phyloP scores from a whole-genome alignment of 2,888 invertebrate genomes.

The Hemaris fuciformis region DNA sequence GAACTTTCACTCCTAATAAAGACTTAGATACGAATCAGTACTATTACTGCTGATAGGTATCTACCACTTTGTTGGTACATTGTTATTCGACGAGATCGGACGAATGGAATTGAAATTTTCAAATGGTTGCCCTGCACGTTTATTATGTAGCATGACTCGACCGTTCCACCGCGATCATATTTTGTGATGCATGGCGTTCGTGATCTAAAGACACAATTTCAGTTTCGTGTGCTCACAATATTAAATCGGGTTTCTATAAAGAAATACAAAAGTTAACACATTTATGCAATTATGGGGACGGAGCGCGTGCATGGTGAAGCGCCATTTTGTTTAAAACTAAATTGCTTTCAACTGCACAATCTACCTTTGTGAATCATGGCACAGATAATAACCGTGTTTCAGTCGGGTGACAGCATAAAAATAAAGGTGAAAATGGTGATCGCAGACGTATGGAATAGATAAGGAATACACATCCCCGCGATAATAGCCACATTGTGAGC shows the following conservation, averaged over 20 bases:
- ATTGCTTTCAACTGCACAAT: conserved; percentile 28
- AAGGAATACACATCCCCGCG: conserved; percentile 46
- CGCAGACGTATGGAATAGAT: conserved; percentile 56
- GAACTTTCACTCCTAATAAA: conserved; percentile 9
- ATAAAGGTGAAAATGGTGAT: conserved; percentile 56
- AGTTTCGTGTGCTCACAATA: background rate
- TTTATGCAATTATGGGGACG: background rate
- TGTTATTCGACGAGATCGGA: conserved; percentile 36
- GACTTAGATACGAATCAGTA: conserved; percentile 6
- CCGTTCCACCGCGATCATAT: conserved; percentile 32
- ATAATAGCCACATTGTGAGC: conserved; percentile 51
- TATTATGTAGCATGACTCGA: conserved; percentile 58
- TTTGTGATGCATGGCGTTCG: conserved; percentile 13
- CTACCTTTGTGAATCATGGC: conserved; percentile 35
- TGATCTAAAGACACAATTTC: conserved; percentile 9
- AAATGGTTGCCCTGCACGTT: conserved; percentile 43
- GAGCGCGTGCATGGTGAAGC: background rate
- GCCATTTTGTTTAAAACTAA: conserved; percentile 11
- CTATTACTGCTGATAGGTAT: conserved; percentile 15
- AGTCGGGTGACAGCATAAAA: conserved; percentile 46
- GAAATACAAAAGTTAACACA: conserved; percentile 4
- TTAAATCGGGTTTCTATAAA: background rate
- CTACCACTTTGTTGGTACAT: conserved; percentile 14
- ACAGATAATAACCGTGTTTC: conserved; percentile 38
- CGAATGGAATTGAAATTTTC: conserved; percentile 48